Evolutionary conservation across 2,797 vertebrate genomes (phyloP).

Genomic region (Caiman crocodilus): DNA sequence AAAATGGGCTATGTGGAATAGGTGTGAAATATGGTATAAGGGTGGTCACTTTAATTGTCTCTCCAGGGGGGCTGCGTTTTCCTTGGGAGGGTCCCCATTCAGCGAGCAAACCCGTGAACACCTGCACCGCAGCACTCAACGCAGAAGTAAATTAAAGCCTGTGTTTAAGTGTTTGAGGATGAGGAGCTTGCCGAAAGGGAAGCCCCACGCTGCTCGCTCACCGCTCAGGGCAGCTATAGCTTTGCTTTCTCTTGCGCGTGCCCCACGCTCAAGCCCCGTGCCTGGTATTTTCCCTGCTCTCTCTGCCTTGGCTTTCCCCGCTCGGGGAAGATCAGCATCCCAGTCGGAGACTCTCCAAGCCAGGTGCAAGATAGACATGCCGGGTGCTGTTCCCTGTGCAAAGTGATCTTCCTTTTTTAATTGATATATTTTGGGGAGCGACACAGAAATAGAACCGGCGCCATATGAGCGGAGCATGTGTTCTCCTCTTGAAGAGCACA

Average conservation of each 20-base stretch:
- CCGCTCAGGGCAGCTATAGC: constrained; percentile 38
- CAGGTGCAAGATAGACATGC: neutral
- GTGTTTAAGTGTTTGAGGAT: neutral
- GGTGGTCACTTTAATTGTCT: neutral
- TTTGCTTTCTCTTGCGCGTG: neutral
- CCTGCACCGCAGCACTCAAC: neutral
- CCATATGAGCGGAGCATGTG: neutral
- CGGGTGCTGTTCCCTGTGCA: neutral
- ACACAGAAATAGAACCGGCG: neutral
- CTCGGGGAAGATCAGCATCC: neutral
- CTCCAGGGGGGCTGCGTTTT: neutral
- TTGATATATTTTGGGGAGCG: neutral
- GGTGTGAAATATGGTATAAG: neutral
- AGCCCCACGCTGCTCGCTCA: neutral
- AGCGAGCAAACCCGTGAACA: neutral
- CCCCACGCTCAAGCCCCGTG: neutral
- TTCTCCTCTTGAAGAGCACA: neutral
- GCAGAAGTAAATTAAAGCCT: neutral
- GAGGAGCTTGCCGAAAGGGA: neutral
- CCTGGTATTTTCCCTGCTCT: neutral
- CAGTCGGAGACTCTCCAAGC: neutral
- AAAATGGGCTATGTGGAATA: neutral
- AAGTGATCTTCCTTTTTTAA: constrained; percentile 2
- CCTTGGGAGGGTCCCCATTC: neutral
- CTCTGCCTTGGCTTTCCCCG: accelerated